Percentiles rank a stretch among this genome's conserved stretches.
Evolutionary conservation across 2,888 invertebrate genomes (phyloP).

Genomic region (Orthonevra nobilis): DNA sequence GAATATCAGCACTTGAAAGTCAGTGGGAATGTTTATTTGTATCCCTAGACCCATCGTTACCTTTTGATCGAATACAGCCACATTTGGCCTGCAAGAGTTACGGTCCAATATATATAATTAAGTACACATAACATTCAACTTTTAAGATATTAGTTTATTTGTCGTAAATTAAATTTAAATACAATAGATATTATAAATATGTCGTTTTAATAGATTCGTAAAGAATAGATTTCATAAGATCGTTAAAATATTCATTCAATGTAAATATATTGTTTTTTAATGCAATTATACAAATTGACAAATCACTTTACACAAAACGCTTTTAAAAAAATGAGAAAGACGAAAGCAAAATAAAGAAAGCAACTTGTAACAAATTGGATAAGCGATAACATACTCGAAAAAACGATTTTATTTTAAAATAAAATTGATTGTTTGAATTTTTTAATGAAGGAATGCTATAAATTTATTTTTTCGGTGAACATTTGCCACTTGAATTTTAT

Average conservation of each 20-base stretch:
- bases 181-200: slow-evolving; percentile 42
- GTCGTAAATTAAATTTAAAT: slow-evolving; percentile 61
- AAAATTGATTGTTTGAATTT: background rate
- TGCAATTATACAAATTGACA: slow-evolving; percentile 43
- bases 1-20: too few species aligned
- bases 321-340: slow-evolving; percentile 1
- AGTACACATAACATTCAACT: too few species aligned
- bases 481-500: slow-evolving; percentile 19
- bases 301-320: slow-evolving; percentile 17
- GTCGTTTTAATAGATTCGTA: slow-evolving; percentile 39
- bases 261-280: slow-evolving; percentile 26
- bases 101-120: too few species aligned
- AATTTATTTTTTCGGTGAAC: slow-evolving; percentile 33
- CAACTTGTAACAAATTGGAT: slow-evolving; percentile 8
- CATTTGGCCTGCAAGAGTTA: too few species aligned
- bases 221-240: slow-evolving; percentile 61
- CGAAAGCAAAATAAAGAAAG: slow-evolving; percentile 7
- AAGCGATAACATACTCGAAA: background rate
- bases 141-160: slow-evolving; percentile 43
- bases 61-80: too few species aligned
- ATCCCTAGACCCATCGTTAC: too few species aligned
- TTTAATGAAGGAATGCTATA: slow-evolving; percentile 36
- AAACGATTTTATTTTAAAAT: background rate
- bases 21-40: too few species aligned
- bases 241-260: slow-evolving; percentile 22